These are phyloP conservation scores for Tor tambroides DNA, from an alignment of 2,113 vertebrate species.

Conservation along the genomic window DNA sequence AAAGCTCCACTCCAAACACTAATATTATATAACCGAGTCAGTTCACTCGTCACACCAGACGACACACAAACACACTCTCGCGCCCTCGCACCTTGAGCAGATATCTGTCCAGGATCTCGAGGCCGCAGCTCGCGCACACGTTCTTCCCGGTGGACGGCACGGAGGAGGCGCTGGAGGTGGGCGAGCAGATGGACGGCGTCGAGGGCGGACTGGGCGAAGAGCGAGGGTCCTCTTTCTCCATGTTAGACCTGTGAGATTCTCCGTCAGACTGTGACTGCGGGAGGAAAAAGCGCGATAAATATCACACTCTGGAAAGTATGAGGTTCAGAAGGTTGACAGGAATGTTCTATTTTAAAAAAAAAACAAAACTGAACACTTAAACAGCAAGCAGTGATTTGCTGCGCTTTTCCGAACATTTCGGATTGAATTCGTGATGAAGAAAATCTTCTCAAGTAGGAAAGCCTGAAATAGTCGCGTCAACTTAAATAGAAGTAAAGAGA, in stretches of 20 bases:
- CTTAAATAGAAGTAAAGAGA: background rate
- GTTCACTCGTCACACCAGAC: background rate
- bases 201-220: constrained; percentile 91
- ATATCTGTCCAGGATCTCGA: constrained; percentile 96
- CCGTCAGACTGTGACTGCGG: constrained; percentile 89
- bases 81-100: constrained; percentile 86
- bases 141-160: constrained; percentile 89
- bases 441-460: background rate
- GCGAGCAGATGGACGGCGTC: constrained; percentile 92
- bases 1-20: background rate
- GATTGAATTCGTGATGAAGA: background rate
- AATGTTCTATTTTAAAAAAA: background rate
- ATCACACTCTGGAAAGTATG: background rate
- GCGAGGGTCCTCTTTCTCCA: constrained; percentile 93
- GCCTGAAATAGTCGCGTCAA: background rate
- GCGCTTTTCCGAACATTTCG: background rate
- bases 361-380: background rate
- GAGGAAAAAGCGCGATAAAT: background rate
- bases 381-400: background rate
- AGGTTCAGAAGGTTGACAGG: background rate
- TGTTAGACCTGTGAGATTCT: constrained; percentile 84
- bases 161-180: constrained; percentile 87
- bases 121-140: constrained; percentile 94
- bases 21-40: background rate
- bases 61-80: background rate